Evolutionary conservation across 2,888 invertebrate genomes (phyloP).

Genomic region (Synergus gifuensis): DNA sequence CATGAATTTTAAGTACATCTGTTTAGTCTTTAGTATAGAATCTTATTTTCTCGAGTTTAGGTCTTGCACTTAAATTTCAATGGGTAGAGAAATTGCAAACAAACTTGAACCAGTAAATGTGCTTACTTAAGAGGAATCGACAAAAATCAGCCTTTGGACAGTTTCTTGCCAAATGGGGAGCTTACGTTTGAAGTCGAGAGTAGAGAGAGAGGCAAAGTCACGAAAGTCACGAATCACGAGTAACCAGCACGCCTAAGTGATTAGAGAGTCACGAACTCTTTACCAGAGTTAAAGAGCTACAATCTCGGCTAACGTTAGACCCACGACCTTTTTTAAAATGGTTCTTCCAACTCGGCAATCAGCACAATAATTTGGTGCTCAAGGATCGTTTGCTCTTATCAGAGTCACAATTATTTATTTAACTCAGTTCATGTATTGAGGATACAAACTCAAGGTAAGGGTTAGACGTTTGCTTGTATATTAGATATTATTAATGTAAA

Average conservation of each 20-base stretch:
- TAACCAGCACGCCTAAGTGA: conserved; percentile 59
- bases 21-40: neutral
- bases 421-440: no score
- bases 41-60: no score
- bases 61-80: no score
- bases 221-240: conserved; percentile 64
- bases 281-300: conserved; percentile 27
- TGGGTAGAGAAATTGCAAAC: neutral
- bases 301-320: neutral
- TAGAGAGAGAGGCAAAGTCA: conserved; percentile 45
- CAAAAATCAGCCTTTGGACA: conserved; percentile 1
- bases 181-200: conserved; percentile 29
- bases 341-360: neutral
- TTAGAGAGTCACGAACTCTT: conserved; percentile 44
- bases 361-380: neutral
- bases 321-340: neutral
- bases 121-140: conserved; percentile 8
- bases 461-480: no score
- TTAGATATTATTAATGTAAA: no score
- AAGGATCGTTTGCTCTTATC: no score
- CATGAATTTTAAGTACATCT: neutral
- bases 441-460: no score
- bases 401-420: no score
- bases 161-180: conserved; percentile 1
- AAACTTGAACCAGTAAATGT: conserved; percentile 23